Base-by-base conservation (phyloP, 1,140 invertebrate genomes). In the Scaptomyza graminum region DNA sequence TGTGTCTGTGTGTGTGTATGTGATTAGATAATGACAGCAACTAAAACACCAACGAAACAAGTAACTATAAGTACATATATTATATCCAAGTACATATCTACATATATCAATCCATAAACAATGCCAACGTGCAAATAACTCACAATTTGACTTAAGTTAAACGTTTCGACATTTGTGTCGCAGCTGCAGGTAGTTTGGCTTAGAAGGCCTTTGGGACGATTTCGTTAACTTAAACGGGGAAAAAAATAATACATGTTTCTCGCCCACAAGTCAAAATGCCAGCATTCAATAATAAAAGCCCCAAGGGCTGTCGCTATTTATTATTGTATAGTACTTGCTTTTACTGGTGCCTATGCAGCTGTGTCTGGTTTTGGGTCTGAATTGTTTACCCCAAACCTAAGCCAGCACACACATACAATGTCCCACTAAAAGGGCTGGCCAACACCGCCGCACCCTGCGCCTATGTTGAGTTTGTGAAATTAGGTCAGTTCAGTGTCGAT, bases 401-500 rank as follows among this genome's bases (percentile, higher is more conserved):
- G 76, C 49, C 71, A 75, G 71, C 47, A 54, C 51, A 76, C 79
- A 69, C 83, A 64, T 65, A 22, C 47, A 39, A 55, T 88, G 83
- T 88, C 83, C 83, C 83, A 88, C 79, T 76, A 88, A 34, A 22
- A 88, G 60, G 59, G 68, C 43, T 72, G 64, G 71, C 52, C 68
- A 3, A 70, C 37, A 74, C 68, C 74, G 57, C 56, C 51, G 67
- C 67, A 73, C 77, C 70, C 69, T 72, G 69, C 80, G 85, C 85
- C 85, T 81, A 90, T 80, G 76, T 76, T 83, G 76, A 88, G 79
- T 88, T 87, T 79, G 63, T 90, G 87, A 91, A 91, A 91, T 91
- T 91, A 91, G 90, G 90, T 91, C 90, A 91, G 90, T 89, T 89
- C 74, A 83, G 90, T 91, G 90, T 91, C 90, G 90, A 91, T 91